Percentiles rank a stretch among this genome's conserved stretches.
Conservation (phyloP, 2,888 invertebrate species). For the Drosophila maculinotata region DNA sequence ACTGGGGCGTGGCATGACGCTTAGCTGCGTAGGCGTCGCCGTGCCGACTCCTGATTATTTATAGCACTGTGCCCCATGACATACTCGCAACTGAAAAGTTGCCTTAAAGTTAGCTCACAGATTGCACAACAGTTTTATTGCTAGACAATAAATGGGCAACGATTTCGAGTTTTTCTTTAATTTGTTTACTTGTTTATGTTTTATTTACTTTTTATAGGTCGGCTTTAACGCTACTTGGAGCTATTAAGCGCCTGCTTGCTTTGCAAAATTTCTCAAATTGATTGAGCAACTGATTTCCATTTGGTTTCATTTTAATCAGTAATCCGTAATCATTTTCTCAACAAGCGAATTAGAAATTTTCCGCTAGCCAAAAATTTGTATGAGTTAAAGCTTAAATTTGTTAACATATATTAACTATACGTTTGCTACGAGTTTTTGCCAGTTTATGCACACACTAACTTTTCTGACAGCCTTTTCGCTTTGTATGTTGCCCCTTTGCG, state of each 20-base stretch:
- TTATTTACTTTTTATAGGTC: slow-evolving; percentile 44
- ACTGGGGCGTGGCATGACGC: slow-evolving; percentile 63
- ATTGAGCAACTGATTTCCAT: slow-evolving; percentile 33
- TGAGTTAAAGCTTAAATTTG: slow-evolving; percentile 8
- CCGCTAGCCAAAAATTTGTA: background rate
- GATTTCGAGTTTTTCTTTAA: slow-evolving; percentile 36
- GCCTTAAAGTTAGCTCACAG: slow-evolving; percentile 35
- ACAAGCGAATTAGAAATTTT: background rate
- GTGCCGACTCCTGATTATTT: slow-evolving; percentile 55
- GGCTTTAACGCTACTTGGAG: slow-evolving; percentile 23
- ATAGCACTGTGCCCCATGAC: slow-evolving; percentile 57
- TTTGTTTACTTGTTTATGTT: slow-evolving; percentile 45
- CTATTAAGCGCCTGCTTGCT: slow-evolving; percentile 24
- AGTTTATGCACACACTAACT: slow-evolving; percentile 13
- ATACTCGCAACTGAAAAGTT: slow-evolving; percentile 48
- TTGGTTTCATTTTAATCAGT: slow-evolving; percentile 17
- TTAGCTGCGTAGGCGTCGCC: slow-evolving; percentile 28
- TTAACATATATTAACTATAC: slow-evolving; percentile 8
- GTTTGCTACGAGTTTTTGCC: background rate
- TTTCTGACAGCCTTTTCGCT: slow-evolving; percentile 7
- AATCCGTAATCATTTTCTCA: slow-evolving; percentile 12
- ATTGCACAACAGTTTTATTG: slow-evolving; percentile 39
- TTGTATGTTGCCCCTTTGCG: slow-evolving; percentile 32
- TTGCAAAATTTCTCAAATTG: slow-evolving; percentile 21
- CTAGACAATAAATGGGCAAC: slow-evolving; percentile 46